Percentiles rank a stretch among this genome's conserved stretches.
Conservation (phyloP, 1,140 invertebrate species). For the Lasaia peninsularis region DNA sequence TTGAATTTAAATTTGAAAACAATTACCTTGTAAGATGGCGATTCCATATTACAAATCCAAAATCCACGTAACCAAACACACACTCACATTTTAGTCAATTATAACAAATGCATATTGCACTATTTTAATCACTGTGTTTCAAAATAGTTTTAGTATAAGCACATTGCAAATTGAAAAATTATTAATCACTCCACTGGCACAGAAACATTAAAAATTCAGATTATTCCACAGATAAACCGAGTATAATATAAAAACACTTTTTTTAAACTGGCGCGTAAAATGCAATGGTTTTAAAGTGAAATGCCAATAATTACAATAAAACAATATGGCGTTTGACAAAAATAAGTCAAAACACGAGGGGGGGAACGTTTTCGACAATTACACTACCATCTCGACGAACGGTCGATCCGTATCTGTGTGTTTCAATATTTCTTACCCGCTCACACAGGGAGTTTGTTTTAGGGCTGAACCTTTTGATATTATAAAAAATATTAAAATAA, state of each 20-base stretch:
- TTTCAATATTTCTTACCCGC: constrained; percentile 52
- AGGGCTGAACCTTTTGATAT: constrained; percentile 40
- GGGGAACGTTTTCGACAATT: constrained; percentile 31
- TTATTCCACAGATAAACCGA: not conserved
- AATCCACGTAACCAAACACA: constrained; percentile 36
- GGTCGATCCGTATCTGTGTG: constrained; percentile 57
- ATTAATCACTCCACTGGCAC: constrained; percentile 12
- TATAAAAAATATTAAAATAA: constrained; percentile 5
- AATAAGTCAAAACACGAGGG: constrained; percentile 55
- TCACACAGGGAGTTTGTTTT: constrained; percentile 43
- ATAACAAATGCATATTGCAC: constrained; percentile 31
- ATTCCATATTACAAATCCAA: constrained; percentile 51
- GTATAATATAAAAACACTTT: not conserved
- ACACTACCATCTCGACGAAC: constrained; percentile 50
- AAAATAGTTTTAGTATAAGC: constrained; percentile 29
- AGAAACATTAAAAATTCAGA: constrained; percentile 1
- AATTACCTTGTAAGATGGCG: constrained; percentile 50
- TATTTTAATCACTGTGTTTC: constrained; percentile 36
- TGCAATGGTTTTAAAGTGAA: constrained; percentile 15
- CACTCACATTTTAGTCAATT: constrained; percentile 29
- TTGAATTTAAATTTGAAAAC: constrained; percentile 1
- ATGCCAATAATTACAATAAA: constrained; percentile 52
- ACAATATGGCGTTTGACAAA: constrained; percentile 67
- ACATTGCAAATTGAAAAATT: constrained; percentile 17
- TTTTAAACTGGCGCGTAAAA: not conserved